These are phyloP conservation scores for Lepidurus apus DNA, from an alignment of 1,140 invertebrate species.

Conservation along the genomic window DNA sequence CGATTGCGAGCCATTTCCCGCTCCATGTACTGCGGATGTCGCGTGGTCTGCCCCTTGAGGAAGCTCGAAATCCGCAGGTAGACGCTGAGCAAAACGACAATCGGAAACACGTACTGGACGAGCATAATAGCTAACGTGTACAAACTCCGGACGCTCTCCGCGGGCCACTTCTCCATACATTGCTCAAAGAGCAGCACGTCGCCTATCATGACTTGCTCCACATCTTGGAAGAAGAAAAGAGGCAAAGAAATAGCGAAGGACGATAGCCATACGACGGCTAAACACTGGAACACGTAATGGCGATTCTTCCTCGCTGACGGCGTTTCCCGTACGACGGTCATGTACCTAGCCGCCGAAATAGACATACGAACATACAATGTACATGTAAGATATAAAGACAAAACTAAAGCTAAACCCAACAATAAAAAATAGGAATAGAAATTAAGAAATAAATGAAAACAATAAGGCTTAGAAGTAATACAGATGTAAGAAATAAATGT, in stretches of 20 bases:
- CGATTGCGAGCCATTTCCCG: conserved; percentile 12
- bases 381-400: background rate
- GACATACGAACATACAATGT: background rate
- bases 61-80: conserved; percentile 22
- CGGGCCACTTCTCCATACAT: conserved; percentile 27
- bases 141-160: background rate
- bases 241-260: conserved; percentile 16
- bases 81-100: background rate
- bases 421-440: too few species aligned
- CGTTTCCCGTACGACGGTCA: conserved; percentile 24
- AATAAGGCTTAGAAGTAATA: too few species aligned
- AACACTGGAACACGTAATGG: background rate
- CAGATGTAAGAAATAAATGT: too few species aligned
- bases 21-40: background rate
- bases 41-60: background rate
- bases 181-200: conserved; percentile 1
- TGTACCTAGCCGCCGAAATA: background rate
- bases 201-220: conserved; percentile 17
- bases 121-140: conserved; percentile 15
- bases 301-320: background rate
- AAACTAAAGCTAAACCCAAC: background rate
- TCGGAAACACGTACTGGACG: conserved; percentile 27
- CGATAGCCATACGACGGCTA: conserved; percentile 20
- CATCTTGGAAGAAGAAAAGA: conserved; percentile 24
- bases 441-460: too few species aligned